Evolutionary conservation across 2,888 invertebrate species (phyloP).

Genomic region (Orthosia incerta): DNA sequence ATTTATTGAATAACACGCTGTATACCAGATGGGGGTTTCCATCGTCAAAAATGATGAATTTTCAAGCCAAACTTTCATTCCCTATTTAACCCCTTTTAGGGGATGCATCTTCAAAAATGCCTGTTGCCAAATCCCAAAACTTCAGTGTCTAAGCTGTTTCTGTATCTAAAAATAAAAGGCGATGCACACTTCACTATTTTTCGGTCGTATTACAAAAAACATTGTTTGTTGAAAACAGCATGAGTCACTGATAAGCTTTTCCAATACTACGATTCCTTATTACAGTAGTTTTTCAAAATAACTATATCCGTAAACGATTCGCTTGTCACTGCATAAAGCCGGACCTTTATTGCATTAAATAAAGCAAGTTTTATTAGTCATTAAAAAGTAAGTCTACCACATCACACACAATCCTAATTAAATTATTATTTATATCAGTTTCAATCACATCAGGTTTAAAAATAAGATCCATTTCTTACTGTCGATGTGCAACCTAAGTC

Average conservation of each 20-base stretch:
- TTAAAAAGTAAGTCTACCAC: not conserved
- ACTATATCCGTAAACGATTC: not conserved
- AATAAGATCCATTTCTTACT: slow-evolving; percentile 43
- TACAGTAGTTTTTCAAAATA: not conserved
- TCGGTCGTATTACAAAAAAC: too few species aligned
- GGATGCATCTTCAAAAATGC: too few species aligned
- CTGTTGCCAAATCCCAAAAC: too few species aligned
- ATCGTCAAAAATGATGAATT: too few species aligned
- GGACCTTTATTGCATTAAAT: not conserved
- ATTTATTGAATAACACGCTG: not conserved
- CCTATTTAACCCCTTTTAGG: not conserved
- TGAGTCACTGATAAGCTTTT: not conserved
- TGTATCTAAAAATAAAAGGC: too few species aligned
- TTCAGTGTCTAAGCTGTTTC: too few species aligned
- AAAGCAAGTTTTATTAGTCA: not conserved
- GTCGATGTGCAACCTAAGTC: slow-evolving; percentile 53
- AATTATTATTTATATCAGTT: slow-evolving; percentile 34
- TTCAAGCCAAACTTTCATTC: too few species aligned
- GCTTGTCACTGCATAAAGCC: not conserved
- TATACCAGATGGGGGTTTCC: not conserved
- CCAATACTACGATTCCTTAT: not conserved
- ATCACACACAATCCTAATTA: slow-evolving; percentile 55
- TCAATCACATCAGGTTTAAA: slow-evolving; percentile 25
- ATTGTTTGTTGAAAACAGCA: too few species aligned
- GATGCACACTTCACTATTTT: too few species aligned